phyloP scores from a whole-genome alignment of 2,888 invertebrate genomes.

The Pomacea canaliculata region DNA sequence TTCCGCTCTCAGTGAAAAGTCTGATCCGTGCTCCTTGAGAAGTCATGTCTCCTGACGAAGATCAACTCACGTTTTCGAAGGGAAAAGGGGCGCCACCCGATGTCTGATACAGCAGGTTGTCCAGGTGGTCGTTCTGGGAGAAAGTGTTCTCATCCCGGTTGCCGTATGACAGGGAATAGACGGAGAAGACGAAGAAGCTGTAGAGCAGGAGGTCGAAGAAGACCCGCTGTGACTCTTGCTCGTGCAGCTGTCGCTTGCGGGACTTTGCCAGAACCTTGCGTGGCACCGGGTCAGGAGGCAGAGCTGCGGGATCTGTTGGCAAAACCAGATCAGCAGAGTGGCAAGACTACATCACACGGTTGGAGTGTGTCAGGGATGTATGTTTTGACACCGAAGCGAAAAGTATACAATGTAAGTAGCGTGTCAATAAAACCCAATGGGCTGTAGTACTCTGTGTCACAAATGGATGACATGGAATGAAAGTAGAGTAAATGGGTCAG shows the following conservation, averaged over 20 bases:
- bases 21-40: too few species aligned
- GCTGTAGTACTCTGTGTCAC: too few species aligned
- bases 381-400: too few species aligned
- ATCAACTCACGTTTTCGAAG: constrained; percentile 6
- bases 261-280: constrained; percentile 26
- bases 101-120: constrained; percentile 30
- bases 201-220: constrained; percentile 38
- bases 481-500: too few species aligned
- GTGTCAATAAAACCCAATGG: too few species aligned
- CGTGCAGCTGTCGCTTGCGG: constrained; percentile 21
- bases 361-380: too few species aligned
- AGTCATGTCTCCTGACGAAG: too few species aligned
- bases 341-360: too few species aligned
- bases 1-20: too few species aligned
- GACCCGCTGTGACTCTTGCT: constrained; percentile 31
- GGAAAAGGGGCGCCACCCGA: constrained; percentile 1
- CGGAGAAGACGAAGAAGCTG: constrained; percentile 45
- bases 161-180: constrained; percentile 49
- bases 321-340: too few species aligned
- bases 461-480: too few species aligned
- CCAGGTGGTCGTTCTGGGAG: constrained; percentile 39
- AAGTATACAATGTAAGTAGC: too few species aligned
- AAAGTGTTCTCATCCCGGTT: constrained; percentile 48
- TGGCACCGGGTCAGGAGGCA: constrained; percentile 28
- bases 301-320: constrained; percentile 17